Conservation (phyloP, 92 coral and sea anemone genomes). For the Bergia sp. region DNA sequence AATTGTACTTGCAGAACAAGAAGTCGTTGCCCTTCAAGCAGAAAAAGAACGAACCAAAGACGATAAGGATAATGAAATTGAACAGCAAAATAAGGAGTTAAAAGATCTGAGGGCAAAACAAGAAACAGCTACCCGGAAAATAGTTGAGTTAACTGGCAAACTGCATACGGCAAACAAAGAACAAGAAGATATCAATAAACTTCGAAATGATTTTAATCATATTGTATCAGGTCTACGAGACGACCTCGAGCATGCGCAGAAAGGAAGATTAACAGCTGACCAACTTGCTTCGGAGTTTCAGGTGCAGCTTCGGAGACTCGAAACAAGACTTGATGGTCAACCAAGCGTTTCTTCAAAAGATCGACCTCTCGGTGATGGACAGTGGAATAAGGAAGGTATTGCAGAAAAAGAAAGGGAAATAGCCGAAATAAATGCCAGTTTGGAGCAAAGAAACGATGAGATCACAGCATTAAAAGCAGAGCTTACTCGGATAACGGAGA, state of each 20-base stretch:
- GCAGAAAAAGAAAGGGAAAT: conserved; percentile 11
- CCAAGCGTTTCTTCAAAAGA: background rate
- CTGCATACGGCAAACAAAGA: conserved; percentile 53
- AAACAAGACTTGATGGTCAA: background rate
- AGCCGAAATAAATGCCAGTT: conserved; percentile 17
- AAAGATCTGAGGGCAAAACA: conserved; percentile 42
- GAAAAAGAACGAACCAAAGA: conserved; percentile 35
- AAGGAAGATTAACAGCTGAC: conserved; percentile 77
- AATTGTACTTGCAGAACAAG: conserved; percentile 47
- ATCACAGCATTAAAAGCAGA: conserved; percentile 50
- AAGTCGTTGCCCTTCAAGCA: conserved; percentile 37
- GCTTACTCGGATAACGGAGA: conserved; percentile 34
- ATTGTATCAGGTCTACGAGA: conserved; percentile 92
- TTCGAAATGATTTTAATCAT: conserved; percentile 79
- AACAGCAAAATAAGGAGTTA: conserved; percentile 38
- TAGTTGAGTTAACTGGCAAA: conserved; percentile 31
- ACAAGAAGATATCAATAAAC: conserved; percentile 69
- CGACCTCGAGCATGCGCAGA: conserved; percentile 77
- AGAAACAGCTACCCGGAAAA: conserved; percentile 14
- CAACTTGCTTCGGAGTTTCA: conserved; percentile 79
- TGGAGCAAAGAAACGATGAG: conserved; percentile 45
- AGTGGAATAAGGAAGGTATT: background rate
- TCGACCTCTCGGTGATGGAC: background rate
- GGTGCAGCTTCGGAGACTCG: conserved; percentile 51
- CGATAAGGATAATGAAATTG: conserved; percentile 41